phyloP scores from a whole-genome alignment of 2,888 invertebrate genomes.

The Caenorhabditis sp. region DNA sequence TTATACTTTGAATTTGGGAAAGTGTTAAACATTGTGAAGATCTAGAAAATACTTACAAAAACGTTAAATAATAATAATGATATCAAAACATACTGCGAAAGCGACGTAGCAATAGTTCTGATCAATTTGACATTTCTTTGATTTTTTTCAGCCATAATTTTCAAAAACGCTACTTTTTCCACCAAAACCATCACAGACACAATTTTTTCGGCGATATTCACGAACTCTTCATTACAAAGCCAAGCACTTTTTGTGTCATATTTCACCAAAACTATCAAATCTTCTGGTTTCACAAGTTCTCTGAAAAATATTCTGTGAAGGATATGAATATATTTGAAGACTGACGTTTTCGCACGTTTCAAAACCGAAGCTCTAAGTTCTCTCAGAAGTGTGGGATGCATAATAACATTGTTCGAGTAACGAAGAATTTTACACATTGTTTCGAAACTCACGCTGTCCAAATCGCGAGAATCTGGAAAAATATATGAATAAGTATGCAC shows the following conservation, averaged over 20 bases:
- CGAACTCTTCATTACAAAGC: slow-evolving; percentile 13
- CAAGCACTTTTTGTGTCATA: slow-evolving; percentile 12
- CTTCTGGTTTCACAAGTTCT: slow-evolving; percentile 15
- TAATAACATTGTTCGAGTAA: slow-evolving; percentile 7
- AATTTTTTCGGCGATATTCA: slow-evolving; percentile 10
- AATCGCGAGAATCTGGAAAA: neutral
- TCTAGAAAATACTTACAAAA: too few relatives aligned
- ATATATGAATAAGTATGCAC: neutral
- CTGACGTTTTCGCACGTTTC: slow-evolving; percentile 12
- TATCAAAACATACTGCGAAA: slow-evolving; percentile 7
- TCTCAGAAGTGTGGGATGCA: slow-evolving; percentile 5
- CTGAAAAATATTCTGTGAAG: slow-evolving; percentile 7
- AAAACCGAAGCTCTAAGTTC: neutral
- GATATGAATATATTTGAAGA: too few relatives aligned
- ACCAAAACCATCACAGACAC: slow-evolving; percentile 13
- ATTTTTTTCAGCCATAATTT: slow-evolving; percentile 14
- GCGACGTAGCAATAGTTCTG: slow-evolving; percentile 6
- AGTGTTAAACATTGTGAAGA: slow-evolving; percentile 14
- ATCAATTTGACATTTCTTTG: slow-evolving; percentile 20
- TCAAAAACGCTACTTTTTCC: slow-evolving; percentile 21
- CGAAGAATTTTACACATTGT: slow-evolving; percentile 21
- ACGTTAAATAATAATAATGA: too few relatives aligned
- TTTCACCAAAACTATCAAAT: slow-evolving; percentile 11
- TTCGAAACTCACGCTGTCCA: slow-evolving; percentile 8
- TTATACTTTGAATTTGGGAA: slow-evolving; percentile 20